Conservation (phyloP, 2,888 invertebrate genomes). For the Tyria jacobaeae region DNA sequence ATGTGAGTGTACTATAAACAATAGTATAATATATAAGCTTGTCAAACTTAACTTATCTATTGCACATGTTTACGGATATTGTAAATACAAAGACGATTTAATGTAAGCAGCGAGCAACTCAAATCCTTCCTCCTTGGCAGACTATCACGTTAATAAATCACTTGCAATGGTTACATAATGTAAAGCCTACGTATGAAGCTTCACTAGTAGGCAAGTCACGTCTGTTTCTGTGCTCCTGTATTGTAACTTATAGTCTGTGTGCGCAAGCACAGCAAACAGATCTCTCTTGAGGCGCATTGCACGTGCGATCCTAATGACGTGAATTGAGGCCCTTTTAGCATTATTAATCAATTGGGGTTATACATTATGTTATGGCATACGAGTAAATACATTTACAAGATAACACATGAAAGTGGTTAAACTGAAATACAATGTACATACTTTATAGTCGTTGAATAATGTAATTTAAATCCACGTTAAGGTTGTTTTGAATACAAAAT, state of each 20-base stretch:
- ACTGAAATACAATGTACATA: neutral
- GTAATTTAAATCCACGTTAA: no score
- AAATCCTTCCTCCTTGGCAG: conserved; percentile 72
- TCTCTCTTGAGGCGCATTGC: conserved; percentile 38
- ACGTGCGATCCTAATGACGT: conserved; percentile 53
- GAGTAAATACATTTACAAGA: conserved; percentile 12
- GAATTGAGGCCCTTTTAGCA: conserved; percentile 40
- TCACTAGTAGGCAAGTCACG: conserved; percentile 59
- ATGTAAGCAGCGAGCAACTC: conserved; percentile 50
- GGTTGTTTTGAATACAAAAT: no score
- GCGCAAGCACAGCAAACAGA: conserved; percentile 28
- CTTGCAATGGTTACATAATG: conserved; percentile 65
- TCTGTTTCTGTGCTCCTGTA: conserved; percentile 53
- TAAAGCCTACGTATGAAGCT: conserved; percentile 54
- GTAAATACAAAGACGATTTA: conserved; percentile 38
- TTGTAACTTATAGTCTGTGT: conserved; percentile 15
- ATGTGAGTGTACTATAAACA: neutral
- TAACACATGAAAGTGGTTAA: conserved; percentile 4
- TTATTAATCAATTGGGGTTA: conserved; percentile 32
- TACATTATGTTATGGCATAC: conserved; percentile 11
- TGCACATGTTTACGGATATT: conserved; percentile 50
- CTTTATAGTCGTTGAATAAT: neutral
- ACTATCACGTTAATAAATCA: conserved; percentile 46
- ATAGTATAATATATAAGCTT: no score
- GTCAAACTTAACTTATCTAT: conserved; percentile 16